A percentile compares a stretch with the other conserved stretches of the same genome.
phyloP scores from a whole-genome alignment of 2,113 vertebrate genomes.

The Neomonachus schauinslandi region DNA sequence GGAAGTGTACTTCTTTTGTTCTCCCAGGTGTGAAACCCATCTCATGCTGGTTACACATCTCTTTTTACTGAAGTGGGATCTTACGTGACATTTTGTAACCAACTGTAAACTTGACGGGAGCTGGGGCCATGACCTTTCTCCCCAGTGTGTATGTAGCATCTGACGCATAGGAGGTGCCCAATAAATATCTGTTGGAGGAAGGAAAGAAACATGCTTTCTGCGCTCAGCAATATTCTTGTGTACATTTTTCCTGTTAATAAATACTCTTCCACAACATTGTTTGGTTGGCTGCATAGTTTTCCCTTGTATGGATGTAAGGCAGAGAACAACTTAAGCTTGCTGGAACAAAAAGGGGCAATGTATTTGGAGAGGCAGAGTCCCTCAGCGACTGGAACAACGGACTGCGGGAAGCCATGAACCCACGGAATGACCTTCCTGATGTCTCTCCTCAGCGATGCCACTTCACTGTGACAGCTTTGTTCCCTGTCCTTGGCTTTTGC shows the following conservation, averaged over 20 bases:
- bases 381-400: not conserved
- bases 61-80: not conserved
- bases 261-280: slow-evolving; percentile 51
- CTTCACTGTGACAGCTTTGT: not conserved
- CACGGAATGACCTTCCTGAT: not conserved
- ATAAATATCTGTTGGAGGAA: not conserved
- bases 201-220: not conserved
- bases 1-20: not conserved
- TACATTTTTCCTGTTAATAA: slow-evolving; percentile 64
- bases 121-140: not conserved
- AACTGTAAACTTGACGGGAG: not conserved
- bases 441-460: not conserved
- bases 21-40: not conserved
- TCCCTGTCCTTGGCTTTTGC: not conserved
- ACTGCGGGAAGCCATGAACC: not conserved
- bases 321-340: not conserved
- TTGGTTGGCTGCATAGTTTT: slow-evolving; percentile 62
- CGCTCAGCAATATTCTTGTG: slow-evolving; percentile 22
- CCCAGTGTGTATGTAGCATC: no score
- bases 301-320: slow-evolving; percentile 64
- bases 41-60: not conserved
- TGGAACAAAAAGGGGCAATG: not conserved
- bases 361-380: not conserved
- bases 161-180: not conserved
- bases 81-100: not conserved